Evolutionary conservation across 2,797 vertebrate species (phyloP).

Genomic region (Acrossocheilus wenchowensis): DNA sequence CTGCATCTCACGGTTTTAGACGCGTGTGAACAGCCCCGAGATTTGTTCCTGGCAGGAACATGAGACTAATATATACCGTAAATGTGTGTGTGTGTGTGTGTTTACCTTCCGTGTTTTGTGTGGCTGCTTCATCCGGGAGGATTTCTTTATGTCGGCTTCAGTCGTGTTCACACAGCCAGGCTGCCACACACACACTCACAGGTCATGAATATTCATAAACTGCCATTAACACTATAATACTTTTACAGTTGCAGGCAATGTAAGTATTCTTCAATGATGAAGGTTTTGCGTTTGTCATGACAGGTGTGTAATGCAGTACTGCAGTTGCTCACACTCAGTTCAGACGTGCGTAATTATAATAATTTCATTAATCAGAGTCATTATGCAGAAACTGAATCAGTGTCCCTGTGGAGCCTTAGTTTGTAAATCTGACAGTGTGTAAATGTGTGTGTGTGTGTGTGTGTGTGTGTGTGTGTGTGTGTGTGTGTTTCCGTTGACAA

Average conservation of each 20-base stretch:
- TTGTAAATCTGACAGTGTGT: slow-evolving; percentile 45
- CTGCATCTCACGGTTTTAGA: too few species aligned
- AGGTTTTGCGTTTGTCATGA: not conserved
- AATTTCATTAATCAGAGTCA: not conserved
- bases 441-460: not conserved
- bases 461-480: too few species aligned
- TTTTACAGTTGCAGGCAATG: not conserved
- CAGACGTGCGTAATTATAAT: not conserved
- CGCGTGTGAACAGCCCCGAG: too few species aligned
- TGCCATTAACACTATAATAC: not conserved
- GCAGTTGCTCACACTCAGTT: too few species aligned
- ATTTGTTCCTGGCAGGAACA: too few species aligned
- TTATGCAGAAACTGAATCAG: not conserved
- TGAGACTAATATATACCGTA: not conserved
- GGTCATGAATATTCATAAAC: not conserved
- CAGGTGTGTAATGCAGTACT: not conserved
- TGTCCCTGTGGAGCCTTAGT: not conserved
- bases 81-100: not conserved
- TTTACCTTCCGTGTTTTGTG: slow-evolving; percentile 87
- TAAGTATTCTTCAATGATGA: not conserved
- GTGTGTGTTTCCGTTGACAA: not conserved
- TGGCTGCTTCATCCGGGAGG: slow-evolving; percentile 87
- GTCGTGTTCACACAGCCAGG: slow-evolving; percentile 89
- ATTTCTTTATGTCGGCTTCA: slow-evolving; percentile 89
- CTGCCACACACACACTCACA: slow-evolving; percentile 64